phyloP scores from a whole-genome alignment of 2,113 vertebrate genomes.

The Catagonus wagneri region DNA sequence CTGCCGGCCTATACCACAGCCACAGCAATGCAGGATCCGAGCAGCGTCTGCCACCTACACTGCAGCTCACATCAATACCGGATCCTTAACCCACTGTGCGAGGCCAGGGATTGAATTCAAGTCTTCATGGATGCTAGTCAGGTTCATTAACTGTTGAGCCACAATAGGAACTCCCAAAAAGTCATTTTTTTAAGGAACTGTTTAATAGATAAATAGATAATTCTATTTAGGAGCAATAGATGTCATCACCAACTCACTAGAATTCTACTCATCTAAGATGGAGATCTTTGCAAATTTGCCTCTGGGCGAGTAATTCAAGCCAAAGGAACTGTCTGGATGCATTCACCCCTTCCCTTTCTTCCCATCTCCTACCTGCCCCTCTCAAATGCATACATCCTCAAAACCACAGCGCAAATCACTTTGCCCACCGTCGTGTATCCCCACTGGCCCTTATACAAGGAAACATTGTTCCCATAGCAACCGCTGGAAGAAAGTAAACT shows the following conservation, averaged over 20 bases:
- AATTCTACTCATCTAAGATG: fast-evolving
- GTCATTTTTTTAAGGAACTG: background rate
- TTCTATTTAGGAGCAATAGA: background rate
- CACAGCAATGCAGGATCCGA: no score
- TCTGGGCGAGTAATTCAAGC: background rate
- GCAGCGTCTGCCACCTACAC: no score
- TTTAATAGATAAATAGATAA: background rate
- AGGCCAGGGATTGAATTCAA: no score
- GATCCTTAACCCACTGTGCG: no score
- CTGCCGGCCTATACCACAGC: no score
- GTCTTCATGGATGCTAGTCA: no score
- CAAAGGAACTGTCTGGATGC: fast-evolving
- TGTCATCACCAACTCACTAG: fast-evolving
- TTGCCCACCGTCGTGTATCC: background rate
- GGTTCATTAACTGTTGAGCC: no score
- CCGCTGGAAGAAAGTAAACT: background rate
- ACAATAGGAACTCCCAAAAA: no score
- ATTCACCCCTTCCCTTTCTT: fast-evolving
- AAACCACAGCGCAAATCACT: background rate
- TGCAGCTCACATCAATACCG: no score
- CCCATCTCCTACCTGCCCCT: background rate
- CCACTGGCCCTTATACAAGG: background rate
- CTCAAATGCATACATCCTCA: background rate
- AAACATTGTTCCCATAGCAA: constrained; percentile 43
- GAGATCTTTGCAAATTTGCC: background rate